A percentile compares a stretch with the other conserved stretches of the same genome.
Conservation (phyloP, 2,113 vertebrate species). For the Phylloscopus trochilus region DNA sequence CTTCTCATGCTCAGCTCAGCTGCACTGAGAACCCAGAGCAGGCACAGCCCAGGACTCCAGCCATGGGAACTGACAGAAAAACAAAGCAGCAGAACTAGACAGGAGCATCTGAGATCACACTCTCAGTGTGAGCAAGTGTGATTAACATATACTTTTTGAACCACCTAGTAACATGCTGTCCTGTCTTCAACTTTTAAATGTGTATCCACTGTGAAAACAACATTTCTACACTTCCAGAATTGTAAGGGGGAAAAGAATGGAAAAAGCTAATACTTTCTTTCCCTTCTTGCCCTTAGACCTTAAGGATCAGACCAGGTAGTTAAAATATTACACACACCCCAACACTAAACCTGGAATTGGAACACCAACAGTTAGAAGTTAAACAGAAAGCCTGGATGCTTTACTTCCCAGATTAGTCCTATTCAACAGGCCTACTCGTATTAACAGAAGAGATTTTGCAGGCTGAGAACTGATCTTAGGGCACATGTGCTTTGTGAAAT, state of each 20-base stretch:
- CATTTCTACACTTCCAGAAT: neutral
- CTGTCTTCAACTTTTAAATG: neutral
- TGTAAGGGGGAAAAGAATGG: neutral
- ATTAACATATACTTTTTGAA: neutral
- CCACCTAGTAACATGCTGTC: neutral
- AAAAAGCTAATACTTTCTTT: neutral
- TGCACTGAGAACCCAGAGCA: accelerated
- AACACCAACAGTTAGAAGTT: neutral
- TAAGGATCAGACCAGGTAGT: neutral
- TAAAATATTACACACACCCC: neutral
- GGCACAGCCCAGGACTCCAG: neutral
- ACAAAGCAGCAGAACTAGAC: neutral
- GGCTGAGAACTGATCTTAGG: neutral
- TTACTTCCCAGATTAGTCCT: neutral
- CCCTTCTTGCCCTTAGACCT: neutral
- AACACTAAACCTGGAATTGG: neutral
- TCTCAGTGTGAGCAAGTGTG: neutral
- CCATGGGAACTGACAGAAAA: neutral
- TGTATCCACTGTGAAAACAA: neutral
- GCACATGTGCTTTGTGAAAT: neutral
- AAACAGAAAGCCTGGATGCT: neutral
- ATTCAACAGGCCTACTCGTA: neutral
- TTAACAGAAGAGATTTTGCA: neutral
- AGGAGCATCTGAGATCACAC: neutral
- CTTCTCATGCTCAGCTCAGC: neutral